A percentile compares a stretch with the other conserved stretches of the same genome.
Conservation (phyloP, 2,888 invertebrate species). For the Meta bourneti region DNA sequence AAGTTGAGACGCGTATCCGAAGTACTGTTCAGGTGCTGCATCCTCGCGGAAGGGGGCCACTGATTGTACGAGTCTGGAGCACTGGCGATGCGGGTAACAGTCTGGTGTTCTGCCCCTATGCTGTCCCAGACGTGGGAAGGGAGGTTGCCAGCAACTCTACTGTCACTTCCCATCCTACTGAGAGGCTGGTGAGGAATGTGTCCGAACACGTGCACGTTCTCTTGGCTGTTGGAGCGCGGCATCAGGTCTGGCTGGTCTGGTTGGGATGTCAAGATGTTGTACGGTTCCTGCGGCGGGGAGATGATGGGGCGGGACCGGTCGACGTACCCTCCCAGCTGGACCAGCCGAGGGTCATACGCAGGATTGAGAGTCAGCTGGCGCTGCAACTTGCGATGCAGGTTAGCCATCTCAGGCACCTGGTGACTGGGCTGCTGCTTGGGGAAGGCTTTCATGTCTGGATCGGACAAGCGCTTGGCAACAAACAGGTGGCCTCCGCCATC, state of each 20-base stretch:
- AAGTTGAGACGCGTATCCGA: conserved; percentile 86
- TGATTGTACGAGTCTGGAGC: conserved; percentile 85
- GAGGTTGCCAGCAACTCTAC: conserved; percentile 50
- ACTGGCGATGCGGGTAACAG: conserved; percentile 88
- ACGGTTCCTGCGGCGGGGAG: conserved; percentile 57
- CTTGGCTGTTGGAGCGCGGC: conserved; percentile 60
- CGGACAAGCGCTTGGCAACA: conserved; percentile 81
- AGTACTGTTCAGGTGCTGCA: conserved; percentile 83
- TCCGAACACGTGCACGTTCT: conserved; percentile 61
- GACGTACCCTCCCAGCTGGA: conserved; percentile 79
- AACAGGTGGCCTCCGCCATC: conserved; percentile 80
- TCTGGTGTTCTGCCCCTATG: conserved; percentile 81
- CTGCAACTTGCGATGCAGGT: conserved; percentile 89
- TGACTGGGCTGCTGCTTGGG: conserved; percentile 43
- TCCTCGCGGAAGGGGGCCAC: conserved; percentile 82
- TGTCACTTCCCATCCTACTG: conserved; percentile 74
- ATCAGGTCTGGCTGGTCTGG: conserved; percentile 33
- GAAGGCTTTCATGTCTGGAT: conserved; percentile 77
- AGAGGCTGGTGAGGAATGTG: conserved; percentile 57
- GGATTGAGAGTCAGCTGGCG: conserved; percentile 92
- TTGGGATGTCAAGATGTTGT: conserved; percentile 37
- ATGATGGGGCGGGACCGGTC: conserved; percentile 57
- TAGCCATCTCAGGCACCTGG: conserved; percentile 80
- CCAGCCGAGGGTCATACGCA: conserved; percentile 87
- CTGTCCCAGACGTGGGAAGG: conserved; percentile 57